Base-by-base conservation (phyloP, 1,140 invertebrate genomes). In the Araneus ventricosus region DNA sequence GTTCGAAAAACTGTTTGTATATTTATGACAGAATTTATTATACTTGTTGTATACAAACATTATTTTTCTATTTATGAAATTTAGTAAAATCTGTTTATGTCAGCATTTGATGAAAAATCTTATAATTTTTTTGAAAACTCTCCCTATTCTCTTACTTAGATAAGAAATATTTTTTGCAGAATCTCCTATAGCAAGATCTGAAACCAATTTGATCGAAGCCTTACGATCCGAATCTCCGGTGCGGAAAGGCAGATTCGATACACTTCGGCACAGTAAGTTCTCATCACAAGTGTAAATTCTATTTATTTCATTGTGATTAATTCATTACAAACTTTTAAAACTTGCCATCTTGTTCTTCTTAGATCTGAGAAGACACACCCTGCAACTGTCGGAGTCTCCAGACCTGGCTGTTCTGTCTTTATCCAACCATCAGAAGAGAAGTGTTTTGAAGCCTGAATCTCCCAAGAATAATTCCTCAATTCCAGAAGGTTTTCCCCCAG, bases 151-250 rank as follows among this genome's bases (percentile, higher is more conserved):
- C 1, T 45, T 45, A 8, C n/a, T n/a, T n/a, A n/a, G n/a, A 45
- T 82, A 82, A 30, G 7, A n/a, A 22, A 22, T 5, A 82, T 82
- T 41, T 17, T 52, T 84, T 87, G 14, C 39, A 92, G 91, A 79
- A 79, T 92, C 91, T 92, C 91, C 84, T 5, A 87, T 93, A 10
- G 87, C 92, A 63, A 93, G 92, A 88, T 93, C 92, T 84, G 92
- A 93, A 70, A 93, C 87, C 5, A 93, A 93, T 84, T 82, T 93
- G 30, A 93, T 89, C 6, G 92, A 93, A 63, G 87, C 87, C 34
- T 84, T 93, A 34, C 39, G 70, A 80, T 61, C 67, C 6, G 92
- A 93, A 14, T 88, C 85, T 52, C 85, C 86, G 3, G 52, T 27
- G 0, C 82, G 87, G 39, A 88, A 39, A 52, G 86, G 85, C 52